Percentiles rank a stretch among this genome's conserved stretches.
Evolutionary conservation across 2,888 invertebrate species (phyloP).

Genomic region (Palloptera scutellata): DNA sequence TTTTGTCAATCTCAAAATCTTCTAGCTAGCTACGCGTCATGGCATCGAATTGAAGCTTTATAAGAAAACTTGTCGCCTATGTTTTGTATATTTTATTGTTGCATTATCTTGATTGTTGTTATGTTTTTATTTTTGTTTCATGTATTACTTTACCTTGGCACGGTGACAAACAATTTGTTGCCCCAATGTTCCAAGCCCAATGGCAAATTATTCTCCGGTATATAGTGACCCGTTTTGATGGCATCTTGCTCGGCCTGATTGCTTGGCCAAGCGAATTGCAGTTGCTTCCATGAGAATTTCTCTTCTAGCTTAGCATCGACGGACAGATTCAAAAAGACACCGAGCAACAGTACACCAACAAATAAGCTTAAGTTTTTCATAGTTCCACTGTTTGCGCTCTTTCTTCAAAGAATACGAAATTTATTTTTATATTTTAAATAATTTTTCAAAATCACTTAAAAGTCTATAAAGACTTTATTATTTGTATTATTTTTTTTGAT

Average conservation of each 20-base stretch:
- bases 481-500: constrained; percentile 4
- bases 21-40: too few species aligned
- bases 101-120: not conserved
- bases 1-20: too few species aligned
- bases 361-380: constrained; percentile 5
- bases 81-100: not conserved
- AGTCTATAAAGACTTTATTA: too few species aligned
- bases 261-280: constrained; percentile 74
- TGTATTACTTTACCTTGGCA: constrained; percentile 67
- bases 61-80: too few species aligned
- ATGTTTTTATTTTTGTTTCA: not conserved
- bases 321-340: not conserved
- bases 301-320: constrained; percentile 68
- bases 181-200: constrained; percentile 77
- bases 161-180: constrained; percentile 74
- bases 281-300: constrained; percentile 75
- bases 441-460: too few species aligned
- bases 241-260: constrained; percentile 70
- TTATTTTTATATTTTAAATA: not conserved
- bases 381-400: too few species aligned
- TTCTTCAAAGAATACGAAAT: too few species aligned
- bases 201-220: constrained; percentile 74
- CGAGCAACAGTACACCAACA: not conserved
- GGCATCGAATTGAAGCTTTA: too few species aligned
- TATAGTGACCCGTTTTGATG: constrained; percentile 69